Percentiles rank a stretch among this genome's conserved stretches.
These are phyloP conservation scores for Sipha maydis DNA, from an alignment of 2,888 invertebrate species.

Conservation along the genomic window DNA sequence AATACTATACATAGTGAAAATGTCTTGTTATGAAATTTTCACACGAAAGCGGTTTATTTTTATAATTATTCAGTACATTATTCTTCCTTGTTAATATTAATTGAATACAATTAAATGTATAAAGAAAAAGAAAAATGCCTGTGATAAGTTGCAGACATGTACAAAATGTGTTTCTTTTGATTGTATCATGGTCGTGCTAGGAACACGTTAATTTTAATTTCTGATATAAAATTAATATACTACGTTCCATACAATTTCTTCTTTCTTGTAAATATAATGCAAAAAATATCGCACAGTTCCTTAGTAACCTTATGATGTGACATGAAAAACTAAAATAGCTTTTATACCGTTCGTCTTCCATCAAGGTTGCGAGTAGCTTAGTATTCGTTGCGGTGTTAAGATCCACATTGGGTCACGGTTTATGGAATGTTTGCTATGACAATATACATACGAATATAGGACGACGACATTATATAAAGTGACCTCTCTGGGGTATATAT, in stretches of 20 bases:
- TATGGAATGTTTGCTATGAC: slow-evolving; percentile 36
- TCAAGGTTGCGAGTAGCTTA: neutral
- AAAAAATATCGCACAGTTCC: neutral
- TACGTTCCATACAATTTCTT: neutral
- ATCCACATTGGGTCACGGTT: neutral
- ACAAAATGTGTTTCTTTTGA: neutral
- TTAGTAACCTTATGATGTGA: neutral
- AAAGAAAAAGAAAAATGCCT: neutral
- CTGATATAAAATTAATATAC: too few relatives aligned
- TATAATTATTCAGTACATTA: neutral
- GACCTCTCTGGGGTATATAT: neutral
- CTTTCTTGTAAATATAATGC: neutral
- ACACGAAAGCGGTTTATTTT: neutral
- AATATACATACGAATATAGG: neutral
- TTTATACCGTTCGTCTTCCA: neutral
- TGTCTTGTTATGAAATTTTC: slow-evolving; percentile 7
- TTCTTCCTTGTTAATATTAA: neutral
- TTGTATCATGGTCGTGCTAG: neutral
- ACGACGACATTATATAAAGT: neutral
- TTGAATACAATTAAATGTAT: neutral
- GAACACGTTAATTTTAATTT: neutral
- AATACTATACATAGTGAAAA: neutral
- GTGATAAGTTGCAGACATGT: neutral
- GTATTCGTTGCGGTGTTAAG: neutral
- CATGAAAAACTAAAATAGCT: neutral